phyloP scores from a whole-genome alignment of 1,140 invertebrate species.

The Drosophila baimaii region DNA sequence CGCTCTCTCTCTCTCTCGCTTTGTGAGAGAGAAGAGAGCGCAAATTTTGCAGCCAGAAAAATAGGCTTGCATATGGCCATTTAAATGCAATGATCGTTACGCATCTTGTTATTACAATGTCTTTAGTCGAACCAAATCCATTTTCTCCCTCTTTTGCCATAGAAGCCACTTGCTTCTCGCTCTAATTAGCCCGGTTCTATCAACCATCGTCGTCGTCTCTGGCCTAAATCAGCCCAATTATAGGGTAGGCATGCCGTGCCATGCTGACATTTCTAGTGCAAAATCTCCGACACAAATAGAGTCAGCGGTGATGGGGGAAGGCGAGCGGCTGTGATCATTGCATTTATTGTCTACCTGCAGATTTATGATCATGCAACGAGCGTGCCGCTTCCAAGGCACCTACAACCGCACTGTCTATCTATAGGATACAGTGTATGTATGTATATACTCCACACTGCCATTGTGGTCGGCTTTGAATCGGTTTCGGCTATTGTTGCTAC shows the following conservation, averaged over 20 bases:
- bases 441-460: conserved; percentile 33
- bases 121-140: too few relatives aligned
- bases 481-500: conserved; percentile 12
- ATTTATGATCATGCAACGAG: conserved; percentile 64
- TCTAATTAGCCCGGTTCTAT: conserved; percentile 13
- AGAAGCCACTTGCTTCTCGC: neutral
- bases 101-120: too few relatives aligned
- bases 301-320: conserved; percentile 18
- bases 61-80: too few relatives aligned
- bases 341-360: conserved; percentile 61
- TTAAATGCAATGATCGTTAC: too few relatives aligned
- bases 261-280: conserved; percentile 59
- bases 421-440: too few relatives aligned
- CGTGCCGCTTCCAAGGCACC: conserved; percentile 54
- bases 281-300: conserved; percentile 53
- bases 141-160: too few relatives aligned
- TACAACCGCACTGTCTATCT: conserved; percentile 20
- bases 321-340: conserved; percentile 29
- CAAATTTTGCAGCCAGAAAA: too few relatives aligned
- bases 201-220: neutral
- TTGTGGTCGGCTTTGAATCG: conserved; percentile 26
- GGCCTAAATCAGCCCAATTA: conserved; percentile 6
- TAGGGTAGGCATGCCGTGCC: conserved; percentile 40
- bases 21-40: too few relatives aligned
- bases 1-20: too few relatives aligned